Evolutionary conservation across 2,888 invertebrate genomes (phyloP).

Genomic region (Schizaphis graminum): DNA sequence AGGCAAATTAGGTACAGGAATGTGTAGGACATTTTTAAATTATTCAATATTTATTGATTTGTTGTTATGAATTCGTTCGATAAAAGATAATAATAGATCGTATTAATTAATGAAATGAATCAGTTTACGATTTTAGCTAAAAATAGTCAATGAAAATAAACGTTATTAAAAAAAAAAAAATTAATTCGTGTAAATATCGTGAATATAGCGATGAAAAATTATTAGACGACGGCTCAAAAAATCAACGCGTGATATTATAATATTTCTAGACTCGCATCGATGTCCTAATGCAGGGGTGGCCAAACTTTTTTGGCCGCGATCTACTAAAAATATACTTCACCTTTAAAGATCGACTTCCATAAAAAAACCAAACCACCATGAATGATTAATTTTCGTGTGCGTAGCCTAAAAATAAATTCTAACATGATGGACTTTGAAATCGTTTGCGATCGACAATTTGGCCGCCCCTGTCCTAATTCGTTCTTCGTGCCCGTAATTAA

Average conservation of each 20-base stretch:
- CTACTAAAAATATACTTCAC: no score
- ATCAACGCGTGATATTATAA: not conserved
- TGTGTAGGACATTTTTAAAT: not conserved
- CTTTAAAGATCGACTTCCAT: no score
- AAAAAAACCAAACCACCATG: no score
- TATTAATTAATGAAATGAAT: not conserved
- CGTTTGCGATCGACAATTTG: no score
- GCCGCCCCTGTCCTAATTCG: not conserved
- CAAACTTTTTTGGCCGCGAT: no score
- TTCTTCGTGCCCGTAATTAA: not conserved
- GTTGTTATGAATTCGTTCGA: not conserved
- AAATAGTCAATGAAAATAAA: not conserved
- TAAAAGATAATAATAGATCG: not conserved
- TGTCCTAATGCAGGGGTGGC: not conserved
- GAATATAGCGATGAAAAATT: not conserved
- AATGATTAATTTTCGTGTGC: no score
- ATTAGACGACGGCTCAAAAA: not conserved
- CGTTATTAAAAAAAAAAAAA: not conserved
- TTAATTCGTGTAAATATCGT: not conserved
- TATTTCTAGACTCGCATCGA: not conserved
- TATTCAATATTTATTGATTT: not conserved
- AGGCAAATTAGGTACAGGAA: not conserved
- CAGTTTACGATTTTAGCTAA: not conserved
- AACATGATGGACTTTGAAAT: no score
- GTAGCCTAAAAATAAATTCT: no score